Conservation (phyloP, 2,113 vertebrate genomes). For the Zosterops pallidus region DNA sequence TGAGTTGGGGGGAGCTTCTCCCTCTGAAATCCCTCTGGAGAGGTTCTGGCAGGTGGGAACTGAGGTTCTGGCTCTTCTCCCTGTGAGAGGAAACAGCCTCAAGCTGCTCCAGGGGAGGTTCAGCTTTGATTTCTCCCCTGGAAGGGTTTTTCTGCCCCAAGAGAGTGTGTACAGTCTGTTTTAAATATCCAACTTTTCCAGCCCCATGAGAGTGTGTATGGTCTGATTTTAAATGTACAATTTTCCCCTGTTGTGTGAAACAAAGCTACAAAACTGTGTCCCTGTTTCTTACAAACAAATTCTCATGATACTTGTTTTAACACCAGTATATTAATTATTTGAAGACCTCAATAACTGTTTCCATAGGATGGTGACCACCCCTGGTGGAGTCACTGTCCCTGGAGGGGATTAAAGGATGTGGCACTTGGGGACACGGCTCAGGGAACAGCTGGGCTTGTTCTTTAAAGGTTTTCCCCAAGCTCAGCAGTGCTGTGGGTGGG, state of each 20-base stretch:
- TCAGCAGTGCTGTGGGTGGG: accelerated
- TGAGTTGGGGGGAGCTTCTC: background rate
- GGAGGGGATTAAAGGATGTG: background rate
- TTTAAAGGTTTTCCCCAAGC: accelerated
- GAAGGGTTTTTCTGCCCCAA: background rate
- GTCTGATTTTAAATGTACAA: background rate
- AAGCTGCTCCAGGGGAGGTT: background rate
- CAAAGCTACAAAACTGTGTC: accelerated
- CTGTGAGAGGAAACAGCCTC: background rate
- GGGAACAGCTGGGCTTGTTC: accelerated
- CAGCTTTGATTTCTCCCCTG: background rate
- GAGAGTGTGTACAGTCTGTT: too few relatives aligned
- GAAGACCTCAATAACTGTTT: too few relatives aligned
- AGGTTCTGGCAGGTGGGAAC: background rate
- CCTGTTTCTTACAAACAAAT: accelerated
- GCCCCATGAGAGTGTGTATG: accelerated
- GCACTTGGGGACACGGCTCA: accelerated
- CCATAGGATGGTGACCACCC: accelerated
- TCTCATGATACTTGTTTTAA: accelerated
- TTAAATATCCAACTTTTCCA: too few relatives aligned
- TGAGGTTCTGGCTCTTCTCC: background rate
- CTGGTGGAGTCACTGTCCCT: accelerated
- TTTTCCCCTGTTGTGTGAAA: accelerated
- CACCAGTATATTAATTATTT: accelerated
- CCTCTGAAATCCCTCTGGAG: accelerated